These are phyloP conservation scores for Cremastinae sp. DNA, from an alignment of 2,888 invertebrate species.

Conservation along the genomic window DNA sequence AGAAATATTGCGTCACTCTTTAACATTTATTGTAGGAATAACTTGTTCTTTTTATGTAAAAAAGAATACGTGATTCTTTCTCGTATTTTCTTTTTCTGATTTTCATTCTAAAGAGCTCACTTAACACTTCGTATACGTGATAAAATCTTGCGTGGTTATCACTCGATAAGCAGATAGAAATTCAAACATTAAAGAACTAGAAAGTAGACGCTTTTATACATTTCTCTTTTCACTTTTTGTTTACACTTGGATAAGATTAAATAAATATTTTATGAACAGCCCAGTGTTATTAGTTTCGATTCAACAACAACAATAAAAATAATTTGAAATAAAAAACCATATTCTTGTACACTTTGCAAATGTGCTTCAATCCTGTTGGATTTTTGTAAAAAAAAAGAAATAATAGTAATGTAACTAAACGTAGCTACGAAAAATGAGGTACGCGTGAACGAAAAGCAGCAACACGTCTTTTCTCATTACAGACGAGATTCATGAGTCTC, in stretches of 20 bases:
- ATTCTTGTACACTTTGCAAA: slow-evolving; percentile 51
- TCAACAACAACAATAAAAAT: slow-evolving; percentile 48
- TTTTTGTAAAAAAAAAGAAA: slow-evolving; percentile 32
- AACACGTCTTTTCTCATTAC: slow-evolving; percentile 54
- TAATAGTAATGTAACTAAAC: slow-evolving; percentile 25
- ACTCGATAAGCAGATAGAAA: slow-evolving; percentile 38
- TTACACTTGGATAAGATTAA: slow-evolving; percentile 49
- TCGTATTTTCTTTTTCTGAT: slow-evolving; percentile 22
- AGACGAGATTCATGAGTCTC: slow-evolving; percentile 36
- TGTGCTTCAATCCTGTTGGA: slow-evolving; percentile 12
- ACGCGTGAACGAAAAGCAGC: slow-evolving; percentile 56
- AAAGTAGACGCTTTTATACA: slow-evolving; percentile 45
- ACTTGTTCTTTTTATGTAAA: no score
- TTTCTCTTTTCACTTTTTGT: slow-evolving; percentile 27
- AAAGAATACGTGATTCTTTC: no score
- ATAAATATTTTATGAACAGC: slow-evolving; percentile 51
- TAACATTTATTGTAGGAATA: no score
- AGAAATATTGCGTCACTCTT: slow-evolving; percentile 29
- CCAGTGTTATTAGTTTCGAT: slow-evolving; percentile 42
- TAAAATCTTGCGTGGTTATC: slow-evolving; percentile 32
- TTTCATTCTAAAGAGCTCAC: slow-evolving; percentile 18
- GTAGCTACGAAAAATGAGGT: slow-evolving; percentile 37
- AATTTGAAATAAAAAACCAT: slow-evolving; percentile 27
- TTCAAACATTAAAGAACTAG: slow-evolving; percentile 27
- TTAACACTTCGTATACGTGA: slow-evolving; percentile 19